Evolutionary conservation across 1,140 invertebrate species (phyloP), one percentile per base, ranked within the genome.

Genomic region (Drosophila sproati): DNA sequence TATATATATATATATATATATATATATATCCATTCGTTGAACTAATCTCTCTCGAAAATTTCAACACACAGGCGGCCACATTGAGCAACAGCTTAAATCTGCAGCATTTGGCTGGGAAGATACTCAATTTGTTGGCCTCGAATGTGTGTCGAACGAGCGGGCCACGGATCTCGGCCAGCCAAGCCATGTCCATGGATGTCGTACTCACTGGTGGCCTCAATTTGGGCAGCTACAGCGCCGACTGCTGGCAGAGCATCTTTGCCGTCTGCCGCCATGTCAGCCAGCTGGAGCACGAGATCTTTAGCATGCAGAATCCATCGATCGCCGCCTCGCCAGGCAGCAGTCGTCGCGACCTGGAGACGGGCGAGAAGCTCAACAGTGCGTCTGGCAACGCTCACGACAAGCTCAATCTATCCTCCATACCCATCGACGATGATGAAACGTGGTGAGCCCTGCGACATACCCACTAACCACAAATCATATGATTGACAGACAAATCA

Each of bases 171-270:
- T 93, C 96, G 8, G 96, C 97, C 3, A 97, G 97, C 1, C 98
- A 98, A 90, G 97, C 97, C 2, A 93, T 98, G 45, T 98, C 97
- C 66, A 95, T 99, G 93, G 97, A 98, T 93, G 96, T 98, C 28
- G 94, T 80, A 3, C 86, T 95, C 10, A 94, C 94, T 85, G 95
- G 95, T 78, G 97, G 97, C 31, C 93, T 99, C 35, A 98, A 98
- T 91, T 94, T 98, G 35, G 98, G 97, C 3, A 98, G 97, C 70
- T 97, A 98, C 87, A 96, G 97, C 32, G 95, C 96, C 43, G 97
- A 98, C 70, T 98, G 97, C 87, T 99, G 98, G 98, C 96, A 96
- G 39, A 97, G 98, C 92, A 96, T 99, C 64, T 98, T 99, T 91
- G 96, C 96, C 92, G 98, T 95, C 5, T 98, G 97, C 86, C 94